Evolutionary conservation across 2,888 invertebrate species (phyloP).

Genomic region (Chorisops tibialis): DNA sequence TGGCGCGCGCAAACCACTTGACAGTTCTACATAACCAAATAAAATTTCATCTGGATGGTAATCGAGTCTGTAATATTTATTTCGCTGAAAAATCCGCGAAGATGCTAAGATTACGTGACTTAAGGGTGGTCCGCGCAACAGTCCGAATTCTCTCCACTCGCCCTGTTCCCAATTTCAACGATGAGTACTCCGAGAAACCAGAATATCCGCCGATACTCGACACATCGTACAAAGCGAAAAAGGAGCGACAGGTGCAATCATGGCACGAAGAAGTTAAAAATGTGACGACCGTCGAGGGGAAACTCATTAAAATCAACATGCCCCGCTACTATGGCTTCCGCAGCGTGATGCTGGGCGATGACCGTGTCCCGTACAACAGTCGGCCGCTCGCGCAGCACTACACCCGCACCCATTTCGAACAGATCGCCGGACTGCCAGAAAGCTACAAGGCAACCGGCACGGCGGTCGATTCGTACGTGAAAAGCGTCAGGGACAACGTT

Average conservation of each 20-base stretch:
- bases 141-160: conserved; percentile 16
- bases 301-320: conserved; percentile 78
- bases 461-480: conserved; percentile 53
- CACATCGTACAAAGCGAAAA: conserved; percentile 54
- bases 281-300: conserved; percentile 75
- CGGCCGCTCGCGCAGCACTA: conserved; percentile 68
- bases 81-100: neutral
- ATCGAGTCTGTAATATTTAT: too few species aligned
- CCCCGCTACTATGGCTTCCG: conserved; percentile 77
- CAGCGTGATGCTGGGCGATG: conserved; percentile 61
- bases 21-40: too few species aligned
- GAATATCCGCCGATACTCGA: conserved; percentile 66
- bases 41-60: too few species aligned
- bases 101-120: conserved; percentile 20
- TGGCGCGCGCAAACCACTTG: too few species aligned
- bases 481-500: conserved; percentile 58
- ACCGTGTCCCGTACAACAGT: conserved; percentile 62
- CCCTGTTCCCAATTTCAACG: conserved; percentile 6
- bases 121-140: neutral
- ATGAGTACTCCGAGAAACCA: conserved; percentile 47
- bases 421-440: conserved; percentile 58
- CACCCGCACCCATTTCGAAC: conserved; percentile 72
- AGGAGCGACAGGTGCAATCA: conserved; percentile 52
- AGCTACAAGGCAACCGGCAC: conserved; percentile 55
- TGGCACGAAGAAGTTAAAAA: conserved; percentile 61